Evolutionary conservation across 2,797 vertebrate genomes (phyloP).

Genomic region (Enteromius argenteus): DNA sequence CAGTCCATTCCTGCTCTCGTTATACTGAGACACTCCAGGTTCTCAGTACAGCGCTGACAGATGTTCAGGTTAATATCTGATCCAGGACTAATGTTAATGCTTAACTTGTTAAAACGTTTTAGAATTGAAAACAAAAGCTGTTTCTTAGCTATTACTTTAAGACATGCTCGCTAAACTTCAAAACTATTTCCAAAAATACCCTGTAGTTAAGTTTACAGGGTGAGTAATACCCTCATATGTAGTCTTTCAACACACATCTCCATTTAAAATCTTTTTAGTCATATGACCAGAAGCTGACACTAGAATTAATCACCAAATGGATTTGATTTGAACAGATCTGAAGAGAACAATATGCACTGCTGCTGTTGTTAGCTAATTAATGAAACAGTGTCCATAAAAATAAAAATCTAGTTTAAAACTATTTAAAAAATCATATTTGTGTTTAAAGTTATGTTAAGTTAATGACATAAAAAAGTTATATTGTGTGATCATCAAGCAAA

Average conservation of each 20-base stretch:
- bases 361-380: background rate
- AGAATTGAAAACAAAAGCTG: background rate
- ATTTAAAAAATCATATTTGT: background rate
- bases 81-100: background rate
- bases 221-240: conserved; percentile 30
- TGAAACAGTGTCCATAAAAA: background rate
- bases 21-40: conserved; percentile 32
- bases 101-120: background rate
- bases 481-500: background rate
- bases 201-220: background rate
- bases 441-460: background rate
- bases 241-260: conserved; percentile 13
- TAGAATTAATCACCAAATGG: background rate
- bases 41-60: background rate
- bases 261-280: conserved; percentile 23
- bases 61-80: conserved; percentile 30
- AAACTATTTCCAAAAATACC: conserved; percentile 28
- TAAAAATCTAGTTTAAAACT: background rate
- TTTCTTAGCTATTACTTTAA: background rate
- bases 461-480: background rate
- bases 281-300: conserved; percentile 20
- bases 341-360: background rate
- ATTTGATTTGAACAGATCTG: background rate
- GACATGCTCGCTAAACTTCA: conserved; percentile 3
- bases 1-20: conserved; percentile 44